Evolutionary conservation across 2,797 vertebrate genomes (phyloP).

Genomic region (Esox masquinongy): DNA sequence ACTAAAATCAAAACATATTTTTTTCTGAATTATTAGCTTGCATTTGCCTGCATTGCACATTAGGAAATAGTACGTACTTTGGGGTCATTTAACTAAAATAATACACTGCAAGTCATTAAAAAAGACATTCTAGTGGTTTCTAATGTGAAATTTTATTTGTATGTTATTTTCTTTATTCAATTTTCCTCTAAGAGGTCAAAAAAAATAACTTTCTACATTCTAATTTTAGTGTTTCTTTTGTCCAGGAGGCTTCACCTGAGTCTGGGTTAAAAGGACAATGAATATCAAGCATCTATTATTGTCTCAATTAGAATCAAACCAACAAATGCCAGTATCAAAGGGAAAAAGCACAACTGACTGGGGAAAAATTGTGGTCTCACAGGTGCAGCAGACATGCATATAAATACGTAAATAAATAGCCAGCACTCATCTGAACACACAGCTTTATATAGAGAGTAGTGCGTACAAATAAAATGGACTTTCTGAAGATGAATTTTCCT

Average conservation of each 20-base stretch:
- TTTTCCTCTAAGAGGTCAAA: neutral
- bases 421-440: conserved; percentile 42
- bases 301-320: neutral
- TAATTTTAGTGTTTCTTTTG: no score
- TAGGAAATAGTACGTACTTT: neutral
- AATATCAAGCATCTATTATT: no score
- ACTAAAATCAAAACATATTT: conserved; percentile 8
- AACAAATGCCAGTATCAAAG: neutral
- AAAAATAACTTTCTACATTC: neutral
- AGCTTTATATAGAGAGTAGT: conserved; percentile 61
- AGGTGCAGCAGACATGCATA: conserved; percentile 39
- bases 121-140: neutral
- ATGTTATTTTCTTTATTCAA: neutral
- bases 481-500: neutral
- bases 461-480: conserved; percentile 50
- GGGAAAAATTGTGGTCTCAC: conserved; percentile 11
- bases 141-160: neutral
- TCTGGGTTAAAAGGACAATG: no score
- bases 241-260: no score
- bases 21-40: neutral
- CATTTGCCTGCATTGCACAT: neutral
- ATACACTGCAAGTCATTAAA: neutral
- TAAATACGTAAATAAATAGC: conserved; percentile 75
- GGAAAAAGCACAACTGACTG: conserved; percentile 8
- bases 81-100: neutral